Conservation (phyloP, 2,797 vertebrate genomes). For the Eurystomus glaucurus region DNA sequence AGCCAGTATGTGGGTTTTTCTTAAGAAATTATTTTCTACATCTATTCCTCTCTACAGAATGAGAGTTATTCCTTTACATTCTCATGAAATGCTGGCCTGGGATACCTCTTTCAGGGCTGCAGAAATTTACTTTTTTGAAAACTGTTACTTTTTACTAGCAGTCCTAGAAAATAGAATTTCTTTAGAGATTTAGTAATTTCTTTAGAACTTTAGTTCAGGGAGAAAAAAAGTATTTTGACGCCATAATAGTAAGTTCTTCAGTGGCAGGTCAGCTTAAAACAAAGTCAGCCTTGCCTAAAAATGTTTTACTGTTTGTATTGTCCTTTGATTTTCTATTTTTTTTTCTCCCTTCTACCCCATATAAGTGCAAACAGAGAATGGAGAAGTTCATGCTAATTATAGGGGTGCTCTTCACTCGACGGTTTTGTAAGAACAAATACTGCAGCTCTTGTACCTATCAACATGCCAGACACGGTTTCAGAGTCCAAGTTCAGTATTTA, state of each 20-base stretch:
- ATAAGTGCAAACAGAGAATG: not conserved
- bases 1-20: not conserved
- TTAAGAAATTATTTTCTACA: not conserved
- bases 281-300: not conserved
- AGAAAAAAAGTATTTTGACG: not conserved
- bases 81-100: not conserved
- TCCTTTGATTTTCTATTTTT: not conserved
- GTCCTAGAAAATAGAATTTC: not conserved
- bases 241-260: not conserved
- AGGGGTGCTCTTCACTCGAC: not conserved
- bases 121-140: not conserved
- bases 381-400: not conserved
- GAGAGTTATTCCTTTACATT: not conserved
- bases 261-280: not conserved
- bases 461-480: not conserved
- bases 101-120: not conserved
- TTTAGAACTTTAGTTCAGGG: not conserved
- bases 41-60: not conserved
- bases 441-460: not conserved
- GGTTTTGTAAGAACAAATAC: not conserved
- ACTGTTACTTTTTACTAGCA: not conserved
- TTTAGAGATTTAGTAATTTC: not conserved
- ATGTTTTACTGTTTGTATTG: not conserved
- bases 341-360: not conserved
- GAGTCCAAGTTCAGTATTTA: not conserved